Conservation (phyloP, 23 tunicate genomes). For the Trididemnum clinides region DNA sequence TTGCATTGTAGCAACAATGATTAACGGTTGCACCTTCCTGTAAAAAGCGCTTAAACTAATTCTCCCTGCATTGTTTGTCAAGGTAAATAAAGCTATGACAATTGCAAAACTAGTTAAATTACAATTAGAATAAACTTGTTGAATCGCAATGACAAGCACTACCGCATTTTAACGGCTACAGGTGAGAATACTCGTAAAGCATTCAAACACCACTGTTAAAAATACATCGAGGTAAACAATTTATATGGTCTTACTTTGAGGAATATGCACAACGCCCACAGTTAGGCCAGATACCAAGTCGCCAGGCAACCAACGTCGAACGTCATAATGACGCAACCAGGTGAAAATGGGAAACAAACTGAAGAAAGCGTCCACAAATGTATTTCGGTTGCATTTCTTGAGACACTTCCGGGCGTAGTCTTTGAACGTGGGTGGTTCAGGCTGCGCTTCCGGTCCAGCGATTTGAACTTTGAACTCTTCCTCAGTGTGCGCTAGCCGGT, state of each 20-base stretch:
- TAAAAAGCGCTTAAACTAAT: no score
- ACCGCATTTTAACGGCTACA: no score
- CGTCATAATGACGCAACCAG: constrained; percentile 74
- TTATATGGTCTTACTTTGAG: constrained; percentile 70
- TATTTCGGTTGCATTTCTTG: constrained; percentile 22
- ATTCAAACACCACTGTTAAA: no score
- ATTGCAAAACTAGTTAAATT: no score
- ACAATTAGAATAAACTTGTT: no score
- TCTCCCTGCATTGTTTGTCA: no score
- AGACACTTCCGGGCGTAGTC: constrained; percentile 27
- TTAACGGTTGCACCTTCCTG: no score
- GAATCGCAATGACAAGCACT: no score
- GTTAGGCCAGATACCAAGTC: constrained; percentile 90
- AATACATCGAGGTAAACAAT: not conserved
- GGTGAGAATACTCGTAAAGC: no score
- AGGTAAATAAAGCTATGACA: no score
- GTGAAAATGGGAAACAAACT: constrained; percentile 72
- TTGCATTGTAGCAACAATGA: no score
- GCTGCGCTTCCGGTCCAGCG: constrained; percentile 28
- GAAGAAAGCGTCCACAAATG: not conserved
- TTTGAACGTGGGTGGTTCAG: constrained; percentile 12
- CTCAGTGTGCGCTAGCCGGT: constrained; percentile 53
- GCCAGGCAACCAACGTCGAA: constrained; percentile 71
- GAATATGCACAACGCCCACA: constrained; percentile 92
- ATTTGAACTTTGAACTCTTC: constrained; percentile 26